phyloP scores from a whole-genome alignment of 2,797 vertebrate species.

The Chelon labrosus region DNA sequence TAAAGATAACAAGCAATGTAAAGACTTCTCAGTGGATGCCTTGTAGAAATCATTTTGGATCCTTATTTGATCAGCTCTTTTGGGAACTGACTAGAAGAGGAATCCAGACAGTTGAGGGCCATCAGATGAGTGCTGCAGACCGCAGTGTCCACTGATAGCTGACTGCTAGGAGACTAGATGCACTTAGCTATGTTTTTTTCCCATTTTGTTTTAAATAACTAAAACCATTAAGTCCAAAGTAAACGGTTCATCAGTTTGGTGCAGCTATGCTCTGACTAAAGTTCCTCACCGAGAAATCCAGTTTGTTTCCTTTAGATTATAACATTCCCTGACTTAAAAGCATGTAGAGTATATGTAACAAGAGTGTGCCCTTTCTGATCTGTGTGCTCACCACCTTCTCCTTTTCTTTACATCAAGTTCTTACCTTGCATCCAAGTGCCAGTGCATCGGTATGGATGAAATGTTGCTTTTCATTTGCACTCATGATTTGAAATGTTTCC shows the following conservation, averaged over 20 bases:
- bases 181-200: slow-evolving; percentile 59
- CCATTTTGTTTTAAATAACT: slow-evolving; percentile 34
- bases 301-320: slow-evolving; percentile 66
- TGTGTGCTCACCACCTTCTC: slow-evolving; percentile 70
- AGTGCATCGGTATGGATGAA: slow-evolving; percentile 85
- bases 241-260: slow-evolving; percentile 70
- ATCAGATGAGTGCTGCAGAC: slow-evolving; percentile 43
- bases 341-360: slow-evolving; percentile 79
- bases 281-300: slow-evolving; percentile 36
- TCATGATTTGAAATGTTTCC: slow-evolving; percentile 80
- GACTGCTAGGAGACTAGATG: slow-evolving; percentile 61
- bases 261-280: slow-evolving; percentile 48
- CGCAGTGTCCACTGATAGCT: slow-evolving; percentile 32
- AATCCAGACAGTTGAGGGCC: slow-evolving; percentile 48
- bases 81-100: slow-evolving; percentile 39
- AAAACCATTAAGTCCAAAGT: slow-evolving; percentile 61
- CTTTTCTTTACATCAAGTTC: slow-evolving; percentile 71
- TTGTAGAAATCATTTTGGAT: slow-evolving; percentile 52
- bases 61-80: slow-evolving; percentile 32
- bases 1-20: slow-evolving; percentile 40
- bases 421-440: slow-evolving; percentile 78
- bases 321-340: slow-evolving; percentile 80
- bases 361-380: slow-evolving; percentile 66
- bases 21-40: slow-evolving; percentile 58
- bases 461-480: slow-evolving; percentile 84